Percentiles rank a stretch among this genome's conserved stretches.
phyloP scores from a whole-genome alignment of 2,797 vertebrate species.

The Psittacula derbiana region DNA sequence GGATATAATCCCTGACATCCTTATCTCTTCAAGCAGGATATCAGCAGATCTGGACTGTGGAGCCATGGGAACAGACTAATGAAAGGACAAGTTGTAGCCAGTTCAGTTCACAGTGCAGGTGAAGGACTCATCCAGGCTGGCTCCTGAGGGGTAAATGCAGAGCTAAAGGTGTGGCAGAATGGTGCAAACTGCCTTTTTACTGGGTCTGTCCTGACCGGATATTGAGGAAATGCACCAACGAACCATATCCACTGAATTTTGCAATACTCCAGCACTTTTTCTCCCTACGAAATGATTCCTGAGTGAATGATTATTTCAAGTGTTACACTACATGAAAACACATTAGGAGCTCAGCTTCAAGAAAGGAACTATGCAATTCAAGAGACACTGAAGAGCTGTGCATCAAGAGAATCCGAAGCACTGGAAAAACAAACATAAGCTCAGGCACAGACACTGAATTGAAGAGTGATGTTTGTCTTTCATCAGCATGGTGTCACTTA shows the following conservation, averaged over 20 bases:
- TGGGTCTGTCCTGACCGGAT: background rate
- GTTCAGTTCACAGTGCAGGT: background rate
- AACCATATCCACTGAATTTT: background rate
- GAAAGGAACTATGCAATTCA: background rate
- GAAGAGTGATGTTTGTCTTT: background rate
- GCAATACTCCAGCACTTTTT: background rate
- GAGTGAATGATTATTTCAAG: background rate
- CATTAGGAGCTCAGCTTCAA: background rate
- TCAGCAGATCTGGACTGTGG: background rate
- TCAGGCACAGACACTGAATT: background rate
- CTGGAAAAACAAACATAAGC: background rate
- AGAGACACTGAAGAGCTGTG: background rate
- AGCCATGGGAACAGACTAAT: background rate
- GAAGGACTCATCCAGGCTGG: background rate
- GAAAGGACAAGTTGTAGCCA: background rate
- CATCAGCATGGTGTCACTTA: background rate
- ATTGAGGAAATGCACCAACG: background rate
- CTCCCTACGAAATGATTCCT: background rate
- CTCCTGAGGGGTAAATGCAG: background rate
- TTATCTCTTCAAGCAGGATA: background rate
- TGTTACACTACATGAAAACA: background rate
- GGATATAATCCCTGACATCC: background rate
- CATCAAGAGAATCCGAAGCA: background rate
- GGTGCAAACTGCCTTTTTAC: background rate
- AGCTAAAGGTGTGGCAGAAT: background rate